Evolutionary conservation across 2,113 vertebrate genomes (phyloP), one percentile per base, ranked within the genome.

Genomic region (Hipposideros armiger): DNA sequence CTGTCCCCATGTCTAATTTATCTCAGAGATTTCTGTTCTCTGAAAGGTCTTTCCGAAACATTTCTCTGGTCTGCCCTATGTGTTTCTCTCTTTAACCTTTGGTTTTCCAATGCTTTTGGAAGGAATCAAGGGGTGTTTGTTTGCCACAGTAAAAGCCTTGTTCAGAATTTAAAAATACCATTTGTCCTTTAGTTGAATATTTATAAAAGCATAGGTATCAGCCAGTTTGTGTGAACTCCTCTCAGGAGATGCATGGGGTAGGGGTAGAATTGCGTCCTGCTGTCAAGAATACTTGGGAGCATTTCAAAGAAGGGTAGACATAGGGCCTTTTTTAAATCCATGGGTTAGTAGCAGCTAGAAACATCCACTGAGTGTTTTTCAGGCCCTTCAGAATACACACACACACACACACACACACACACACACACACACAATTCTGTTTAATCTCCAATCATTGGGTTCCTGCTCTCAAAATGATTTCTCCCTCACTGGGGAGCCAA

Each of bases 11-110:
- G 58, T 83, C 22, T 60, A 40, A 36, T 58, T 74, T 72, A 62
- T 67, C 32, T 60, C 26, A 24, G 89, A 95, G 64, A 84, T 62
- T 67, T 26, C 60, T 92, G 20, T 72, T 96, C 40, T 81, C 69
- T 40, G 42, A 93, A 95, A 95, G 40, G 0, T 90, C 54, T 77
- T 73, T 56, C 54, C 30, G 47, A 90, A 95, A 87, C 15, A 67
- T 52, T 87, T 72, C 32, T 74, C 70, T 90, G 69, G 7, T 47
- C 58, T 92, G 7, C 42, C 45, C 58, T 74, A 50, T 58, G 67
- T 97, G 28, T 72, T 88, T 83, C 14, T 73, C n/a, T 92, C 83
- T 62, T 97, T 58, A 89, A 54, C n/a, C 32, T 60, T 89, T 85
- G 50, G 30, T 60, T 94, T 93, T 92, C 81, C 22, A 56, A 0